phyloP scores from a whole-genome alignment of 2,797 vertebrate genomes.

The Anguilla anguilla region DNA sequence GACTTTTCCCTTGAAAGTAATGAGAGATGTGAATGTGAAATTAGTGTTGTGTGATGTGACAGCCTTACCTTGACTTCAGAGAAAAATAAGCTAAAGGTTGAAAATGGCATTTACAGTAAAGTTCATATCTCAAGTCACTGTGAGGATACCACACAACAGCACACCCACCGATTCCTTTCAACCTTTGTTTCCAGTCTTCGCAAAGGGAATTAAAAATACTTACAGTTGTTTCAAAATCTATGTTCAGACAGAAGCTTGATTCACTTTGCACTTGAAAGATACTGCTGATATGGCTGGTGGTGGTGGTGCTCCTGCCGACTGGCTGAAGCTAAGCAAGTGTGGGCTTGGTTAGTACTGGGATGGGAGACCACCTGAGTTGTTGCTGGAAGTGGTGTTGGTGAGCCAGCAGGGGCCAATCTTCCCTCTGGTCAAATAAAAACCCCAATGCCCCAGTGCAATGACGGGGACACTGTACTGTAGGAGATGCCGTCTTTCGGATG shows the following conservation, averaged over 20 bases:
- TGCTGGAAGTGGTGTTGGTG: no score
- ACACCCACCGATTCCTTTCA: neutral
- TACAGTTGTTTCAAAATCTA: neutral
- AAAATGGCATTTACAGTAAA: constrained; percentile 45
- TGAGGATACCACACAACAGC: constrained; percentile 29
- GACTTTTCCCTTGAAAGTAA: constrained; percentile 61
- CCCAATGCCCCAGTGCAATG: no score
- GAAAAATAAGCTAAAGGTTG: constrained; percentile 40
- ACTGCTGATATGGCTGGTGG: no score
- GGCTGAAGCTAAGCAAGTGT: no score
- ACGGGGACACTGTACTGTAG: no score
- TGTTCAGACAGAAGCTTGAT: neutral
- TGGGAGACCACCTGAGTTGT: no score
- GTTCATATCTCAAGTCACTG: constrained; percentile 40
- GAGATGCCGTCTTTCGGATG: no score
- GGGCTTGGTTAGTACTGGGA: no score
- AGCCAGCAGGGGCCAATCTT: no score
- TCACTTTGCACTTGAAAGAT: neutral
- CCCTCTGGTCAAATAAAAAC: no score
- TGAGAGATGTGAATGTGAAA: constrained; percentile 67
- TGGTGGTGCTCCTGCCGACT: no score
- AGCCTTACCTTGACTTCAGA: constrained; percentile 54
- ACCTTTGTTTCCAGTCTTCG: neutral
- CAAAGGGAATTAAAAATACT: neutral
- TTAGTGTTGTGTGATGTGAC: constrained; percentile 54